These are phyloP conservation scores for Diarsia mendica DNA, from an alignment of 2,888 invertebrate genomes.

Conservation along the genomic window DNA sequence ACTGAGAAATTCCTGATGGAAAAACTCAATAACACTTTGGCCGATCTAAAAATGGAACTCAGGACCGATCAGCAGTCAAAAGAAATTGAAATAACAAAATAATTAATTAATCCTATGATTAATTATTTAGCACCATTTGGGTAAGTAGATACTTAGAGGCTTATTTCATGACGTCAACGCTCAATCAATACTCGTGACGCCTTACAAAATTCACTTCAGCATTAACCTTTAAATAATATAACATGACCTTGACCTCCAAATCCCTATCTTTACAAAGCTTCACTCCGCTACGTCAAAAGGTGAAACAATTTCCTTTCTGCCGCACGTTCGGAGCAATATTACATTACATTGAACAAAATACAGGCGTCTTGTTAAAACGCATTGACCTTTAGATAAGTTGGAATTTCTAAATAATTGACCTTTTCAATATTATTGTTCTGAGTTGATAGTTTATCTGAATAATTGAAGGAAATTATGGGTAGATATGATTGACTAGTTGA, in stretches of 20 bases:
- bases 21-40: no score
- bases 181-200: slow-evolving; percentile 25
- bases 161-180: not conserved
- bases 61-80: no score
- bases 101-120: not conserved
- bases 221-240: slow-evolving; percentile 17
- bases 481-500: slow-evolving; percentile 4
- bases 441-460: not conserved
- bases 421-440: slow-evolving; percentile 21
- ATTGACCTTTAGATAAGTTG: slow-evolving; percentile 42
- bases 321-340: slow-evolving; percentile 48
- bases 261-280: slow-evolving; percentile 41
- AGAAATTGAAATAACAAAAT: not conserved
- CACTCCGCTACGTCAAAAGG: slow-evolving; percentile 46
- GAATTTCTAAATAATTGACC: slow-evolving; percentile 22
- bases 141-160: not conserved
- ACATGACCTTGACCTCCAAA: slow-evolving; percentile 31
- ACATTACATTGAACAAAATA: slow-evolving; percentile 46
- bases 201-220: not conserved
- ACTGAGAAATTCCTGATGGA: no score
- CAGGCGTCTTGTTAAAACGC: slow-evolving; percentile 37
- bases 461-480: slow-evolving; percentile 10
- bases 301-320: slow-evolving; percentile 56
- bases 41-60: no score
- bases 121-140: not conserved